phyloP scores from a whole-genome alignment of 2,797 vertebrate genomes.

The Chromobotia macracanthus region DNA sequence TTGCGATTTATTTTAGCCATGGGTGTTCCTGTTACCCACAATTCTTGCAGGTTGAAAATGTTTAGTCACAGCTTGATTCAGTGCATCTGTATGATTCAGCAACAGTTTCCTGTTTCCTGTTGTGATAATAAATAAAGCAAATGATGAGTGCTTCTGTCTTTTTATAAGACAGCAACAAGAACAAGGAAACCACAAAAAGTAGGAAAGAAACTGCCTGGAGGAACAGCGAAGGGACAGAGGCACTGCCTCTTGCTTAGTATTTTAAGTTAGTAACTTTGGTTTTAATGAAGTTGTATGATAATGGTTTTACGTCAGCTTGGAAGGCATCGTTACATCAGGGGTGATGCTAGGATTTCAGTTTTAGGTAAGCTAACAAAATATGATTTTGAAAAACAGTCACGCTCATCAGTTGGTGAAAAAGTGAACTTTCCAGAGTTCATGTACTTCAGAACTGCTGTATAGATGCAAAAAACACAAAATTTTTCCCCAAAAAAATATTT shows the following conservation, averaged over 20 bases:
- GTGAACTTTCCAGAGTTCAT: too few relatives aligned
- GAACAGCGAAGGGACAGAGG: not conserved
- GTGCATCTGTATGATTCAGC: not conserved
- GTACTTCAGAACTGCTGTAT: too few relatives aligned
- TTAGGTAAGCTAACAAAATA: too few relatives aligned
- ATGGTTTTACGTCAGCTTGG: too few relatives aligned
- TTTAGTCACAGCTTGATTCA: not conserved
- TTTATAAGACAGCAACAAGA: not conserved
- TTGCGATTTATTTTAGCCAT: not conserved
- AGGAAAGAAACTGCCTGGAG: not conserved
- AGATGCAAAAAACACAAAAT: too few relatives aligned
- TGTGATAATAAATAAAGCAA: constrained; percentile 5
- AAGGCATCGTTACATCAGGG: too few relatives aligned
- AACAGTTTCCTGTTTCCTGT: not conserved
- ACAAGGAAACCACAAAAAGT: not conserved
- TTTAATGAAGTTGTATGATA: not conserved
- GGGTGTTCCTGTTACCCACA: not conserved
- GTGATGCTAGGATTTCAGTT: too few relatives aligned
- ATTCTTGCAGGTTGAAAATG: not conserved
- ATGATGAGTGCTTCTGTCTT: not conserved
- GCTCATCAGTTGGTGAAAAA: too few relatives aligned
- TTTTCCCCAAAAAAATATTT: too few relatives aligned
- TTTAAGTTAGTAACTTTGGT: not conserved
- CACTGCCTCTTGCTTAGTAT: not conserved
- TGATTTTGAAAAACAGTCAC: too few relatives aligned